Base-by-base conservation (phyloP, 2,797 vertebrate genomes). In the Helarctos malayanus region DNA sequence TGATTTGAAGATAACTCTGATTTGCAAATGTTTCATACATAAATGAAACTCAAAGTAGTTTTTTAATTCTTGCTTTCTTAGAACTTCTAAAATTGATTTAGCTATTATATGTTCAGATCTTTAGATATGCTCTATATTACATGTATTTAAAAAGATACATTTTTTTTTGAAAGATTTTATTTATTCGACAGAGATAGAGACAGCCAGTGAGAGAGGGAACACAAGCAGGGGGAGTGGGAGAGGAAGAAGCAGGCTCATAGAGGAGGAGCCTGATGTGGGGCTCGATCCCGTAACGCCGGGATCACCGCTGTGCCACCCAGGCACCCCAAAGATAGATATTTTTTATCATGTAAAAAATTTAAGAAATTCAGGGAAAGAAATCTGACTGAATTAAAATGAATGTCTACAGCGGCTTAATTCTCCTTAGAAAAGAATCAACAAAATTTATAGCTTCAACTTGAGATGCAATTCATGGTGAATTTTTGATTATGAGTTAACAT, bases 1-100 rank as follows among this genome's bases (percentile, higher is more conserved):
- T 56, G 14, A 81, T 68, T 92, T 71, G 45, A 47, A 92, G 84
- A n/a, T 59, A 94, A 76, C 85, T 23, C 49, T 52, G 10, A 85
- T 69, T 92, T 71, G 49, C 25, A 63, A 57, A 47, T 89, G 16
- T 92, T 92, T 96, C 56, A 47, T 35, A 52, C 4, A 56, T 59
- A 63, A 87, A 3, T 91, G 32, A 96, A 96, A 94, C 16, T 78
- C 56, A 94, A 6, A 84, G 11, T 47, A 32, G 7, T 71, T 91
- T 61, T 93, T 82, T 79, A 41, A 38, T 47, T 75, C 15, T 95
- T 81, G 5, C 2, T 93, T 94, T 69, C 25, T 27, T 57, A 78
- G 38, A 80, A 47, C 29, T 76, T 94, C 19, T 80, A 87, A 80
- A 81, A 79, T 69, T 90, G 41, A 93, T 80, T 89, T 54, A 80